phyloP scores from a whole-genome alignment of 2,113 vertebrate genomes.

The Apaloderma vittatum region DNA sequence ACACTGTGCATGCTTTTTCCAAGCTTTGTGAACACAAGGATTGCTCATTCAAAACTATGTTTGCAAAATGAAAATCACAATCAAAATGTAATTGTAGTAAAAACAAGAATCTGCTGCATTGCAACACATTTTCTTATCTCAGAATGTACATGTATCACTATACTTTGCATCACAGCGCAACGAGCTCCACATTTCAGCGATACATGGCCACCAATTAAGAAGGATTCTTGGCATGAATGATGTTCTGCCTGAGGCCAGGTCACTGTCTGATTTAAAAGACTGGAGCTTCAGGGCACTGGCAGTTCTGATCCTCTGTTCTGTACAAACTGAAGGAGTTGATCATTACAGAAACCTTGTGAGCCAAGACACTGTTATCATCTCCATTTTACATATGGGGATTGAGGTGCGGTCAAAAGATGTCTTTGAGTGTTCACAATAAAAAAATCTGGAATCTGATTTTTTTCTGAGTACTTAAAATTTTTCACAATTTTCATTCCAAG shows the following conservation, averaged over 20 bases:
- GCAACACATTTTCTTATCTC: constrained; percentile 20
- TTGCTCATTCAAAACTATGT: constrained; percentile 21
- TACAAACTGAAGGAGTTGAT: constrained; percentile 47
- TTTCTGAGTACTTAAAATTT: constrained; percentile 27
- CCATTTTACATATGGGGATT: constrained; percentile 69
- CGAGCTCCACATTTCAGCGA: constrained; percentile 18
- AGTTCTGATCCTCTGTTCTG: constrained; percentile 62
- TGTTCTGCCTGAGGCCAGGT: constrained; percentile 72
- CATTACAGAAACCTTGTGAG: constrained; percentile 56
- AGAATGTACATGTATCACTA: background rate
- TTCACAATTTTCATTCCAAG: background rate
- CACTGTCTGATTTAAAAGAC: constrained; percentile 64
- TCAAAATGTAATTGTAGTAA: constrained; percentile 48
- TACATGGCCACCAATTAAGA: constrained; percentile 64
- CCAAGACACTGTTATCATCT: constrained; percentile 36
- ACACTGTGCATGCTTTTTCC: background rate
- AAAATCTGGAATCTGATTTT: background rate
- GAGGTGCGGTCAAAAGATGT: constrained; percentile 37
- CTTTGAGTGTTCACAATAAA: constrained; percentile 50
- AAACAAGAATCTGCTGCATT: constrained; percentile 38
- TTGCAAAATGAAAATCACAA: constrained; percentile 30
- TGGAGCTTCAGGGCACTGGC: constrained; percentile 34
- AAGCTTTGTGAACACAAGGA: constrained; percentile 25
- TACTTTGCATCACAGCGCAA: background rate
- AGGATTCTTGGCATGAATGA: constrained; percentile 62